Percentiles rank a stretch among this genome's conserved stretches.
phyloP scores from a whole-genome alignment of 2,797 vertebrate genomes.

The Lophotriccus pileatus region DNA sequence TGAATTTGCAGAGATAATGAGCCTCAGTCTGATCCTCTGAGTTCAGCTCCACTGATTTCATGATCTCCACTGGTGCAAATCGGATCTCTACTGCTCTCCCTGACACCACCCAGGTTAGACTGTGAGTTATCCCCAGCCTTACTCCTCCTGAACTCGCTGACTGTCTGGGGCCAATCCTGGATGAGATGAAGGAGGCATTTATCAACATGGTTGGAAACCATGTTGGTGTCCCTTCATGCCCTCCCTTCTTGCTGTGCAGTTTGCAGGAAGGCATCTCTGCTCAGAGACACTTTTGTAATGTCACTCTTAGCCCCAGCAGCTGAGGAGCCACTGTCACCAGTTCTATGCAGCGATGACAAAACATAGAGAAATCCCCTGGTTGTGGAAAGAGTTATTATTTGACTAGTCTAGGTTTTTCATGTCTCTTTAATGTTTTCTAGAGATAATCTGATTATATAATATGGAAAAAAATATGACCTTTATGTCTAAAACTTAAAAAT shows the following conservation, averaged over 20 bases:
- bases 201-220: background rate
- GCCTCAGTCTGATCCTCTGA: background rate
- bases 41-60: background rate
- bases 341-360: background rate
- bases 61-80: background rate
- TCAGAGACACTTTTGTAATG: background rate
- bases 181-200: background rate
- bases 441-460: background rate
- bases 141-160: background rate
- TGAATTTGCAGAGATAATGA: conserved; percentile 6
- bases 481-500: background rate
- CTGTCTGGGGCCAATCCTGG: background rate
- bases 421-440: background rate
- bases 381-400: background rate
- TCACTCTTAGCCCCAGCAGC: background rate
- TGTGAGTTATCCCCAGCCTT: background rate
- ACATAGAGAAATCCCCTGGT: background rate
- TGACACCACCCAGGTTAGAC: background rate
- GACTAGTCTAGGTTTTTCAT: background rate
- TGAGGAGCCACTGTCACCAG: background rate
- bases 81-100: background rate
- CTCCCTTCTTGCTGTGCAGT: background rate
- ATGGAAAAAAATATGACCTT: background rate
- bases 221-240: background rate
- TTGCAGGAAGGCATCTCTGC: background rate